Evolutionary conservation across 2,113 vertebrate genomes (phyloP), one percentile per base, ranked within the genome.

Genomic region (Peromyscus leucopus): DNA sequence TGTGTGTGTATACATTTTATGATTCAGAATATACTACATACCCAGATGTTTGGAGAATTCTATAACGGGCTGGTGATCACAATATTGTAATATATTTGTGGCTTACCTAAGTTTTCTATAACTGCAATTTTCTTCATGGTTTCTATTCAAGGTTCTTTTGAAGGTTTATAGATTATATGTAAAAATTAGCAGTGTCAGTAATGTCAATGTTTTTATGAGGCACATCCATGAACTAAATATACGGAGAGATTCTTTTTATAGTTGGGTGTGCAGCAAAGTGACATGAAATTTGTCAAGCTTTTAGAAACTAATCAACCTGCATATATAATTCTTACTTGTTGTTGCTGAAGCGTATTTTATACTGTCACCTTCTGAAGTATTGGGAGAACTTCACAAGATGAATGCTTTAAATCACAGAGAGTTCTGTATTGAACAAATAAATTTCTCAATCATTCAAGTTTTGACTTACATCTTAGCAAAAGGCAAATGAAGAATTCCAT

Each of bases 231-330:
- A 26, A 91, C 31, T 69, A 93, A 82, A 76, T 24, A 67, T 51
- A 80, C 2, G 55, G 26, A 12, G 65, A 79, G 42, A 71, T 63
- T 71, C 48, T n/a, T 91, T 89, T n/a, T 72, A 78, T 31, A 94
- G 51, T 17, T 88, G 61, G 7, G 28, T 71, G 33, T 39, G 69
- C 24, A 88, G 79, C 3, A 31, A 76, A 89, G 63, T 84, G 16
- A 82, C 69, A 91, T 75, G 19, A 91, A 88, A 42, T 59, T 76
- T 83, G 67, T 76, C 63, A 93, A 74, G 55, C 22, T 69, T 71
- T 95, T 59, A 90, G 65, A 95, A 91, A 93, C 51, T 67, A 91
- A 61, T 75, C 33, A 57, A 46, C 0, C 65, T 67, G 2, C 39
- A 39, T 86, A 67, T n/a, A 71, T 46, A 59, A 28, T 80, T 75